Conservation (phyloP, 2,797 vertebrate genomes). For the Notoglanidium macrostoma region DNA sequence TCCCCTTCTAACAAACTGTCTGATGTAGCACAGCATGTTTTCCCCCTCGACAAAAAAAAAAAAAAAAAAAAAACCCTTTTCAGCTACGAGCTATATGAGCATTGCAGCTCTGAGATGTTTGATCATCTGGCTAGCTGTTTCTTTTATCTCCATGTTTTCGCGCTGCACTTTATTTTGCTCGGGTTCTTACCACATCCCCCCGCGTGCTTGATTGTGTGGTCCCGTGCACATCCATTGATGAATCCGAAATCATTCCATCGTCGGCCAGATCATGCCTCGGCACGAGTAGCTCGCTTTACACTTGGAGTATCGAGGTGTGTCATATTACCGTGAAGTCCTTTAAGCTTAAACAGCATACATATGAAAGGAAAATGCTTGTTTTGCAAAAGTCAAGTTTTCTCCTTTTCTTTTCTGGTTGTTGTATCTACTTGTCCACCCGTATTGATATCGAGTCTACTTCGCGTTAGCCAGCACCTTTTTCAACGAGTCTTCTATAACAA, state of each 20-base stretch:
- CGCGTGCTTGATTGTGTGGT: not conserved
- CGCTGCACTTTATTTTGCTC: not conserved
- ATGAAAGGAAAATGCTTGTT: not conserved
- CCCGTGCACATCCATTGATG: not conserved
- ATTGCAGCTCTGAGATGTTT: not conserved
- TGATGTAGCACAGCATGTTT: no score
- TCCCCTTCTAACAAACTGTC: not conserved
- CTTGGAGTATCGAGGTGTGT: not conserved
- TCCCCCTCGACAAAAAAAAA: not conserved
- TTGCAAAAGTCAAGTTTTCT: not conserved
- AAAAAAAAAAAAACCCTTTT: not conserved
- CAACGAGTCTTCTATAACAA: not conserved
- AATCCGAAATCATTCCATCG: not conserved
- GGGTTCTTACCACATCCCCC: not conserved
- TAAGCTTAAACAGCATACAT: not conserved
- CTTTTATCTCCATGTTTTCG: not conserved
- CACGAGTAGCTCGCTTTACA: not conserved
- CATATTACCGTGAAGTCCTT: not conserved
- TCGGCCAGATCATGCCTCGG: conserved; percentile 17
- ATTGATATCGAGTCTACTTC: not conserved
- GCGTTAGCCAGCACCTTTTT: not conserved
- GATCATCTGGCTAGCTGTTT: not conserved
- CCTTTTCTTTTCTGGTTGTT: not conserved
- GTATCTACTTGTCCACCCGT: not conserved
- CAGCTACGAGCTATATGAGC: not conserved